phyloP scores from a whole-genome alignment of 2,888 invertebrate species.

The Timema cristinae region DNA sequence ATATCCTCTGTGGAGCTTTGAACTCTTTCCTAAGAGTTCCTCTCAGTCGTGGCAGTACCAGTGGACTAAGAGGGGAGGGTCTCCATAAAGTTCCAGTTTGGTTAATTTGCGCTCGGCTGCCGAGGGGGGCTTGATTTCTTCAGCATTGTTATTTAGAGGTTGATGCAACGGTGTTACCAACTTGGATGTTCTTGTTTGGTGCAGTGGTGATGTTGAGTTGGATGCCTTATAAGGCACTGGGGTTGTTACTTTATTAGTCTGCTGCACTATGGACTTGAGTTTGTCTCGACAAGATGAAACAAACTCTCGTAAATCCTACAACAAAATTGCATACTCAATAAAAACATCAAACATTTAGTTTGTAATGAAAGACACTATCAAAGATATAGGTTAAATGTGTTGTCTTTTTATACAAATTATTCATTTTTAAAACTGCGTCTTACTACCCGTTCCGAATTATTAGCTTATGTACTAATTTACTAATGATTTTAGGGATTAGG shows the following conservation, averaged over 20 bases:
- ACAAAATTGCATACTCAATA: too few relatives aligned
- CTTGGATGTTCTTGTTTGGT: too few relatives aligned
- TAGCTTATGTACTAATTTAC: too few relatives aligned
- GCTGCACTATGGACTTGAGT: slow-evolving; percentile 30
- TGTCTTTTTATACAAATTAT: too few relatives aligned
- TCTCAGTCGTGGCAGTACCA: slow-evolving; percentile 37
- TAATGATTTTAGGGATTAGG: too few relatives aligned
- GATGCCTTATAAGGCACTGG: not conserved
- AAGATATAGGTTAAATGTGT: too few relatives aligned
- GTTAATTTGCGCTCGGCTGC: slow-evolving; percentile 42
- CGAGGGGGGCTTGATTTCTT: not conserved
- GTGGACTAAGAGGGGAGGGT: slow-evolving; percentile 54
- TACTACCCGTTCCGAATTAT: too few relatives aligned
- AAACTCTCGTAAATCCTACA: slow-evolving; percentile 36
- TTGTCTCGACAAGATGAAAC: slow-evolving; percentile 38
- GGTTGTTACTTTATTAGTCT: slow-evolving; percentile 7
- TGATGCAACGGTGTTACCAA: too few relatives aligned
- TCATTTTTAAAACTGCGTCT: too few relatives aligned
- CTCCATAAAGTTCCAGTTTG: slow-evolving; percentile 52
- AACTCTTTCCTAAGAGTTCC: not conserved
- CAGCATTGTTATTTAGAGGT: not conserved
- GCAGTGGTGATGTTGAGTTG: too few relatives aligned
- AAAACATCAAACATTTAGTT: too few relatives aligned
- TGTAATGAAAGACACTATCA: too few relatives aligned
- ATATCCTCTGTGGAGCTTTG: not conserved